phyloP scores from a whole-genome alignment of 2,888 invertebrate genomes.

The Cotesia congregata region DNA sequence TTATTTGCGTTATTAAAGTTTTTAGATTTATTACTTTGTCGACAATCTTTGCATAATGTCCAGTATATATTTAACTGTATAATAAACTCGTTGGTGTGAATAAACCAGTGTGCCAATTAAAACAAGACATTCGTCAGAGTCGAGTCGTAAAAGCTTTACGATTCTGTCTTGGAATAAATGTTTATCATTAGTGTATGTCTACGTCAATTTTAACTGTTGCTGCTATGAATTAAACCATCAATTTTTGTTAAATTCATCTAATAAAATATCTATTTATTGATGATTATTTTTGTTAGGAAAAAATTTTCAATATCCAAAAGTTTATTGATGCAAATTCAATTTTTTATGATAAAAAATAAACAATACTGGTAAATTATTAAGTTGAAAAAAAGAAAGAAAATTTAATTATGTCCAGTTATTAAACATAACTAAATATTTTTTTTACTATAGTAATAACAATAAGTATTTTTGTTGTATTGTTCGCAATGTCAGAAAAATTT shows the following conservation, averaged over 20 bases:
- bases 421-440: no score
- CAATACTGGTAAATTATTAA: no score
- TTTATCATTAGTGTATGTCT: slow-evolving; percentile 25
- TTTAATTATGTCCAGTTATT: no score
- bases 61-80: slow-evolving; percentile 6
- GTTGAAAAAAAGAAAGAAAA: no score
- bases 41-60: slow-evolving; percentile 14
- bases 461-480: no score
- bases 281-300: no score
- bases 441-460: no score
- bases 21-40: slow-evolving; percentile 10
- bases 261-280: no score
- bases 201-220: neutral
- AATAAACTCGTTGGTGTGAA: neutral
- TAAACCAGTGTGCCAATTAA: slow-evolving; percentile 32
- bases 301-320: no score
- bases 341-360: no score
- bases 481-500: no score
- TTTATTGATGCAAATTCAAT: no score
- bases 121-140: slow-evolving; percentile 15
- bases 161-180: slow-evolving; percentile 27
- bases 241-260: neutral
- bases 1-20: neutral
- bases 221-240: neutral
- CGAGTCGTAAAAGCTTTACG: slow-evolving; percentile 30